These are phyloP conservation scores for Vombatus ursinus DNA, from an alignment of 2,113 vertebrate genomes.

Conservation along the genomic window DNA sequence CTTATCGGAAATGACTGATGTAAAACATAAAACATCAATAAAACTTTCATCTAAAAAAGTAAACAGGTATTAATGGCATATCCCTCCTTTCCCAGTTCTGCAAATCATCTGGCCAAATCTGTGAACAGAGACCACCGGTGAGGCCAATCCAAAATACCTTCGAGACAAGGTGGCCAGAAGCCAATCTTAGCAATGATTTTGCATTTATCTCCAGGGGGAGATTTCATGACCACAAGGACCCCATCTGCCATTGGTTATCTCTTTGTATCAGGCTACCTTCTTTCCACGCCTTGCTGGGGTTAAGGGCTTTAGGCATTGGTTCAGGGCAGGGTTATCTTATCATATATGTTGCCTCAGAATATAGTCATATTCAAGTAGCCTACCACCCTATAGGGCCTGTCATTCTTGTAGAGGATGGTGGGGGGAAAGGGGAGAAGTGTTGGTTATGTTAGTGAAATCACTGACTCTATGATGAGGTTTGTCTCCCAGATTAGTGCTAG, in stretches of 20 bases:
- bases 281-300: neutral
- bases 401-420: neutral
- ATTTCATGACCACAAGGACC: neutral
- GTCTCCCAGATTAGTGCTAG: neutral
- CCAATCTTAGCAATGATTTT: neutral
- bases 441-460: neutral
- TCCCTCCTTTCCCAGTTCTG: neutral
- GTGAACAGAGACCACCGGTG: neutral
- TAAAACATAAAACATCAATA: neutral
- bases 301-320: neutral
- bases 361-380: neutral
- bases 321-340: neutral
- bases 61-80: neutral
- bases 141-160: neutral
- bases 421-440: neutral
- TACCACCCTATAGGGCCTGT: neutral
- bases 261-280: neutral
- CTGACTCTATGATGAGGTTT: neutral
- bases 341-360: neutral
- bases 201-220: neutral
- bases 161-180: neutral
- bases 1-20: neutral
- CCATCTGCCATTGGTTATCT: neutral
- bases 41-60: neutral
- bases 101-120: neutral